Conservation (phyloP, 2,113 vertebrate genomes). For the Alligator mississippiensis region DNA sequence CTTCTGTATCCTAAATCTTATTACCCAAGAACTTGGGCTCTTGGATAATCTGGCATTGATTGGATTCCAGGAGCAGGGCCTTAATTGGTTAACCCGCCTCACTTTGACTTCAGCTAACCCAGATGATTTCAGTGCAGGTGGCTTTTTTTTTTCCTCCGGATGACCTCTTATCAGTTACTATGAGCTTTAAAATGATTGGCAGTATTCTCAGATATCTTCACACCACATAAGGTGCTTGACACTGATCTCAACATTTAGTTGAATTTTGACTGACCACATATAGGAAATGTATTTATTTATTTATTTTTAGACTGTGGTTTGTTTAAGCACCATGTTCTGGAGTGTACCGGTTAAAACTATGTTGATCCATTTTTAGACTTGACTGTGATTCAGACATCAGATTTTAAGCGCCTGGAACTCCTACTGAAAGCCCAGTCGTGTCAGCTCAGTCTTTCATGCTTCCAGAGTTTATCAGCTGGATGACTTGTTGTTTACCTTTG, state of each 20-base stretch:
- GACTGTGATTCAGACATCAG: neutral
- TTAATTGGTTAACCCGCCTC: slow-evolving; percentile 19
- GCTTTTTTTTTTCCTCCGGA: neutral
- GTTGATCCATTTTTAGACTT: too few relatives aligned
- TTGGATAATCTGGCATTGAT: neutral
- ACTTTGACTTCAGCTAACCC: slow-evolving; percentile 9
- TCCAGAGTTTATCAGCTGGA: neutral
- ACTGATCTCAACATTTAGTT: too few relatives aligned
- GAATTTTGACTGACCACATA: too few relatives aligned
- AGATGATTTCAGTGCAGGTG: neutral
- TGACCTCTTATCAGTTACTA: neutral
- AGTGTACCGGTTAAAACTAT: neutral
- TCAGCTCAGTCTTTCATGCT: neutral
- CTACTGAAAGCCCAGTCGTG: neutral
- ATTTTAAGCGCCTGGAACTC: neutral
- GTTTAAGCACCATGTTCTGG: too few relatives aligned
- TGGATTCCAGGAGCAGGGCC: slow-evolving; percentile 7
- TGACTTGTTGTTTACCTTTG: accelerated
- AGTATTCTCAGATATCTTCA: slow-evolving; percentile 3
- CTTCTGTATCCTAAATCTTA: neutral
- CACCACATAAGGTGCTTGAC: neutral
- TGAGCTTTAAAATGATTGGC: neutral
- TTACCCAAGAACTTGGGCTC: neutral
- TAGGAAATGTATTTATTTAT: too few relatives aligned
- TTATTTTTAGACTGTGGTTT: too few relatives aligned